Evolutionary conservation across 1,140 invertebrate genomes (phyloP).

Genomic region (Muscidifurax raptorellus): DNA sequence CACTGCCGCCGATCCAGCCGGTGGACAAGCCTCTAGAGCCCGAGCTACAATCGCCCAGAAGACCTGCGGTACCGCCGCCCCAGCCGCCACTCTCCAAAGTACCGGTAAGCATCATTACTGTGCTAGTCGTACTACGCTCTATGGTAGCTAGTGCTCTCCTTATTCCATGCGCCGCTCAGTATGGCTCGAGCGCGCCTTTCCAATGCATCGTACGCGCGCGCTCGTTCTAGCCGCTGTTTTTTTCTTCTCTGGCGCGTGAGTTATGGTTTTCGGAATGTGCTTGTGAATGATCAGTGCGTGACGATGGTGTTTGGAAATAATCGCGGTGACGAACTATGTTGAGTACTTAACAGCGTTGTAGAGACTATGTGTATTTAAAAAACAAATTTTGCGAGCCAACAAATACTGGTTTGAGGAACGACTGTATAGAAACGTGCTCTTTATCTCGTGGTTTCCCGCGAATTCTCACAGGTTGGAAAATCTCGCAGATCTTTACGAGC

Average conservation of each 20-base stretch:
- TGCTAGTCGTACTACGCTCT: neutral
- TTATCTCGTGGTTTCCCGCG: no score
- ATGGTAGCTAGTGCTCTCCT: conserved; percentile 1
- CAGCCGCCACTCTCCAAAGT: conserved; percentile 74
- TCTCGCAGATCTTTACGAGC: neutral
- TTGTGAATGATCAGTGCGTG: neutral
- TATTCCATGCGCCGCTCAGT: neutral
- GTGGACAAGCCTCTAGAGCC: conserved; percentile 71
- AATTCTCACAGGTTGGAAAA: neutral
- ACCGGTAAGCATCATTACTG: conserved; percentile 60
- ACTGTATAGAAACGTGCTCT: no score
- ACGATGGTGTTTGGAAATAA: neutral
- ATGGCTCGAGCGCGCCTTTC: neutral
- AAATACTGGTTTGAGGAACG: neutral
- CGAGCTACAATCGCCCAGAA: conserved; percentile 72
- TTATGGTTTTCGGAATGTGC: neutral
- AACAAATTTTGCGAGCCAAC: neutral
- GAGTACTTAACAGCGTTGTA: neutral
- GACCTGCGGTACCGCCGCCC: conserved; percentile 77
- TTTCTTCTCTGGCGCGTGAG: conserved; percentile 3
- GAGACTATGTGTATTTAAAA: neutral
- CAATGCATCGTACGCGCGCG: conserved; percentile 10
- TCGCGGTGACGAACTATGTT: neutral
- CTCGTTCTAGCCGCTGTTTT: neutral
- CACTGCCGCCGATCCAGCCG: conserved; percentile 33